phyloP scores from a whole-genome alignment of 1,140 invertebrate genomes.

The Brachionus koreanus region DNA sequence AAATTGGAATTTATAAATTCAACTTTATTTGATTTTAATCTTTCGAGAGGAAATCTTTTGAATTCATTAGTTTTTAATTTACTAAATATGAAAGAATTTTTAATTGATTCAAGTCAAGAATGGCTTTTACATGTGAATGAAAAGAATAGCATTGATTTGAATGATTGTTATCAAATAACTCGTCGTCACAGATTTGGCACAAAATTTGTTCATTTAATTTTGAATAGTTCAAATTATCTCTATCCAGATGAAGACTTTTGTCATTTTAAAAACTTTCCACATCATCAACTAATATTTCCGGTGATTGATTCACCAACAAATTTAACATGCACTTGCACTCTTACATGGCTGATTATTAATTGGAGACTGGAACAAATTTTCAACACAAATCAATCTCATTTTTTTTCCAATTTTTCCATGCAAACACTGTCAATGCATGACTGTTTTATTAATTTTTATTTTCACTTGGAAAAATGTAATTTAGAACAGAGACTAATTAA shows the following conservation, averaged over 20 bases:
- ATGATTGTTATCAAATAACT: background rate
- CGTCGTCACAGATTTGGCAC: background rate
- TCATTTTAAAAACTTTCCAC: slow-evolving; percentile 34
- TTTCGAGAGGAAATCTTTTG: background rate
- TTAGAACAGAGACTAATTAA: background rate
- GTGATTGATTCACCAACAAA: background rate
- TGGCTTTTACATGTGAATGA: background rate
- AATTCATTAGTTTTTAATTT: background rate
- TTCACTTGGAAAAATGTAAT: background rate
- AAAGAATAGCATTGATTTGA: background rate
- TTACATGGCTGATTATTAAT: slow-evolving; percentile 2
- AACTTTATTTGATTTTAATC: background rate
- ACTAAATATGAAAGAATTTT: background rate
- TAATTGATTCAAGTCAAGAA: no score
- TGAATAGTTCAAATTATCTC: background rate
- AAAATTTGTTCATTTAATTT: background rate
- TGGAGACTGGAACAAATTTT: background rate
- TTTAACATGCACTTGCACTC: slow-evolving; percentile 20
- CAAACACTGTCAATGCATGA: background rate
- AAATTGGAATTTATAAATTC: background rate
- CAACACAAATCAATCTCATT: background rate
- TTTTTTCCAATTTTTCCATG: background rate
- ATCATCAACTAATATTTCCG: background rate
- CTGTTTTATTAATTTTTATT: background rate
- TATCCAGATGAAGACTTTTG: background rate